Percentiles rank a stretch among this genome's conserved stretches.
Conservation (phyloP, 2,113 vertebrate genomes). For the Leiothrix lutea region DNA sequence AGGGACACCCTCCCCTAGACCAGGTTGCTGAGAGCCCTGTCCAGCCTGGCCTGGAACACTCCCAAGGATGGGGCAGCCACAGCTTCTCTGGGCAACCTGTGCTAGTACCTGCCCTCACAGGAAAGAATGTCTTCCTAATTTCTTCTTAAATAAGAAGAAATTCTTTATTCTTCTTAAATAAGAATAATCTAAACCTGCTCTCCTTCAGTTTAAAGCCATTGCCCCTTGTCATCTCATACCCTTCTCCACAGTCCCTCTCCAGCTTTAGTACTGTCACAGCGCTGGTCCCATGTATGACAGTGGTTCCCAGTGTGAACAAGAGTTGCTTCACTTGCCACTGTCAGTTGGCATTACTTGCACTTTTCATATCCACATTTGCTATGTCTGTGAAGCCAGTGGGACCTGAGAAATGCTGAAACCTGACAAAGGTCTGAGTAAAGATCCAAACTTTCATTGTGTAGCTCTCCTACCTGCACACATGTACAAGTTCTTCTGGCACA, state of each 20-base stretch:
- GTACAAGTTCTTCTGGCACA: rapidly evolving
- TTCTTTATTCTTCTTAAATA: too few species aligned
- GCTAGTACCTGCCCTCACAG: neutral
- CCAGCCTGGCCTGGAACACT: neutral
- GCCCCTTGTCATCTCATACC: neutral
- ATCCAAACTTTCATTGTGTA: neutral
- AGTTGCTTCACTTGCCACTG: neutral
- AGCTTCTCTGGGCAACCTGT: neutral
- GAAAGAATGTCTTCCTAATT: neutral
- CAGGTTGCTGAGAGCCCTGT: neutral
- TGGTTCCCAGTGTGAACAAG: rapidly evolving
- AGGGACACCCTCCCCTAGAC: neutral
- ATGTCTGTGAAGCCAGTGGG: neutral
- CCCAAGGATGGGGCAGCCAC: neutral
- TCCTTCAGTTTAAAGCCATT: neutral
- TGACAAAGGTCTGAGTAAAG: neutral
- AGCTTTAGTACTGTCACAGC: too few species aligned
- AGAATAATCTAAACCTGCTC: neutral
- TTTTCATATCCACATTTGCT: neutral
- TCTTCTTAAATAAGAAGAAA: too few species aligned
- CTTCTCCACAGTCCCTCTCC: neutral
- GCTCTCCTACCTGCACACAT: rapidly evolving
- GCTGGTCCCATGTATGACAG: rapidly evolving
- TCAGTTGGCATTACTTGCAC: neutral
- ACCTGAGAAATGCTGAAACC: neutral